A percentile compares a stretch with the other conserved stretches of the same genome.
Evolutionary conservation across 2,888 invertebrate genomes (phyloP).

Genomic region (Pristionchus fissidentatus): DNA sequence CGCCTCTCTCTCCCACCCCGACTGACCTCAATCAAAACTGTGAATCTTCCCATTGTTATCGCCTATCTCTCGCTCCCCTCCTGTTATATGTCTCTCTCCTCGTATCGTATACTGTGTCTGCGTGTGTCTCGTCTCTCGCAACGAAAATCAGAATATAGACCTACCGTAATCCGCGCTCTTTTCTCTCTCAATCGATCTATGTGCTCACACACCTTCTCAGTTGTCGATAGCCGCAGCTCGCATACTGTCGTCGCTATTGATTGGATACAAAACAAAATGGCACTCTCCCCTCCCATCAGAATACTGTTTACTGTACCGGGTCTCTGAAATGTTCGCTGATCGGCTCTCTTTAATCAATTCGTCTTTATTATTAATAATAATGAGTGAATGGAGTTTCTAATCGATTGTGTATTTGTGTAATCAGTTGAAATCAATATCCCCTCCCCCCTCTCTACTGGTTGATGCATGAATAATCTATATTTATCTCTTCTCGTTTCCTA

Average conservation of each 20-base stretch:
- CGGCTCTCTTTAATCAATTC: constrained; percentile 29
- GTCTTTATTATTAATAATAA: constrained; percentile 20
- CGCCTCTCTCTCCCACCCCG: background rate
- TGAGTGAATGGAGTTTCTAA: background rate
- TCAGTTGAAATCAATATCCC: constrained; percentile 28
- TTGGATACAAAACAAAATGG: constrained; percentile 28
- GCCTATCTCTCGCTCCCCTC: background rate
- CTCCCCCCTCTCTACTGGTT: constrained; percentile 15
- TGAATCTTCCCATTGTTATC: constrained; percentile 28
- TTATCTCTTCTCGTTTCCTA: too few relatives aligned
- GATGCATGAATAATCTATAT: constrained; percentile 1
- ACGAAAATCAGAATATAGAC: constrained; percentile 36
- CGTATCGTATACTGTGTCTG: too few relatives aligned
- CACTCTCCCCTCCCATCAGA: too few relatives aligned
- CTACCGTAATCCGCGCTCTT: constrained; percentile 38
- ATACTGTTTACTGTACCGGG: constrained; percentile 24
- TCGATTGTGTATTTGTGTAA: too few relatives aligned
- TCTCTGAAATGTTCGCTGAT: constrained; percentile 16
- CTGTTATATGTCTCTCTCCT: constrained; percentile 9
- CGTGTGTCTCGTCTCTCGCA: constrained; percentile 30
- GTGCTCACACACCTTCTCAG: constrained; percentile 33
- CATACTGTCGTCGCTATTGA: constrained; percentile 25
- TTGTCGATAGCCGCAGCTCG: constrained; percentile 22
- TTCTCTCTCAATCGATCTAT: constrained; percentile 22
- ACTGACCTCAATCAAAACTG: constrained; percentile 34